Base-by-base conservation (phyloP, 2,888 invertebrate species). In the Aphodius sticticus region DNA sequence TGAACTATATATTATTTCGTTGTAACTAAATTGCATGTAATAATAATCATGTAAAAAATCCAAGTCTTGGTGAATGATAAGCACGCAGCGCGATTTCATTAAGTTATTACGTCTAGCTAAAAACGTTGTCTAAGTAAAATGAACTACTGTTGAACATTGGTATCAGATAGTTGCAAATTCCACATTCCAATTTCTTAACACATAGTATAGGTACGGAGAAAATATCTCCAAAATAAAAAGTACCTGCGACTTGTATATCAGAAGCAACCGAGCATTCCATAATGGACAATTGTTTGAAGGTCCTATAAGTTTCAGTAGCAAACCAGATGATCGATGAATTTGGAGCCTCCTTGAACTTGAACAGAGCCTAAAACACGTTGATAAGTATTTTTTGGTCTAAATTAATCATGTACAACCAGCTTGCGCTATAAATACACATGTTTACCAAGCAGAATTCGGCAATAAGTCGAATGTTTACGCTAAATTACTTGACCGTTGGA, bases 291-390 rank as follows among this genome's bases (percentile, higher is more conserved):
- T 84, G 79, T 36, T 81, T 83, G 77, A 83, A 83, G 0, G 80
- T 80, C 76, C 84, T 84, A 69, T 86, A 87, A 6, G 87, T 88
- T 85, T 90, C 90, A 79, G 87, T 86, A 3, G 90, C 86, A 83
- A 89, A 89, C 90, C 90, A 90, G 72, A 90, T 89, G 36, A 88
- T 83, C 1, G 89, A 87, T 14, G 88, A 86, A 76, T 87, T 86
- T 5, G 88, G 87, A 1, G 89, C 87, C 75, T 86, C 85, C 16
- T 85, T 86, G 35, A 86, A 83, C 76, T 87, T 87, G 77, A 87
- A 88, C 26, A 89, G 81, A 14, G 87, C 86, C 88, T 89, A 77
- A 6, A n/a, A 37, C 6, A 77, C 36, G 14, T n/a, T 14, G 16
- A 26, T 69, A 77, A 16, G 12, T 36, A 69, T 16, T 76, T 14